Evolutionary conservation across 2,888 invertebrate genomes (phyloP).

Genomic region (Drosophila paranaensis): DNA sequence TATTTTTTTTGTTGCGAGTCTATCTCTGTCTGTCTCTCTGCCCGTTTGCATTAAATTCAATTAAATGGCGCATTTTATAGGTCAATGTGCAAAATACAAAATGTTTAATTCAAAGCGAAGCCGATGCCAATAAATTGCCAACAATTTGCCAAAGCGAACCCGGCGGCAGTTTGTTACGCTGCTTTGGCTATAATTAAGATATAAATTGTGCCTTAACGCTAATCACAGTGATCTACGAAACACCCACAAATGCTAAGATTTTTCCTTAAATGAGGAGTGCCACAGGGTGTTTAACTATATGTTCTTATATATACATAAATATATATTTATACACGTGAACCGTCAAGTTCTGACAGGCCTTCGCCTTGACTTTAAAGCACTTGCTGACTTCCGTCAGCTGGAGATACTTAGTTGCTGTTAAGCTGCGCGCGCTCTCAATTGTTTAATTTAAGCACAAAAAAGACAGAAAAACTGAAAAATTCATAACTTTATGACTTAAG

Average conservation of each 20-base stretch:
- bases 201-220: conserved; percentile 65
- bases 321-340: conserved; percentile 2
- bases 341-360: conserved; percentile 29
- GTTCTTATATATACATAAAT: not conserved
- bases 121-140: conserved; percentile 55
- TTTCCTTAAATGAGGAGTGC: not conserved
- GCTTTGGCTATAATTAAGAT: conserved; percentile 73
- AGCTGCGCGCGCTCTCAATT: conserved; percentile 48
- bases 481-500: conserved; percentile 39
- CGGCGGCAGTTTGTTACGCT: conserved; percentile 63
- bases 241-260: conserved; percentile 54
- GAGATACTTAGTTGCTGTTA: conserved; percentile 38
- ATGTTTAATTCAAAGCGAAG: conserved; percentile 43
- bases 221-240: conserved; percentile 67
- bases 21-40: conserved; percentile 14
- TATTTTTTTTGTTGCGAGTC: conserved; percentile 17
- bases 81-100: conserved; percentile 56
- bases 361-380: conserved; percentile 50
- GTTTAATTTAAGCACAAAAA: conserved; percentile 46
- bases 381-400: conserved; percentile 51
- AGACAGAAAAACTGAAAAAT: conserved; percentile 14
- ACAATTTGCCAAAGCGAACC: conserved; percentile 60
- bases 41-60: conserved; percentile 47
- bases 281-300: not conserved
- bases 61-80: conserved; percentile 61